Percentiles rank a stretch among this genome's conserved stretches.
These are phyloP conservation scores for Cynaeus angustus DNA, from an alignment of 2,888 invertebrate genomes.

Conservation along the genomic window DNA sequence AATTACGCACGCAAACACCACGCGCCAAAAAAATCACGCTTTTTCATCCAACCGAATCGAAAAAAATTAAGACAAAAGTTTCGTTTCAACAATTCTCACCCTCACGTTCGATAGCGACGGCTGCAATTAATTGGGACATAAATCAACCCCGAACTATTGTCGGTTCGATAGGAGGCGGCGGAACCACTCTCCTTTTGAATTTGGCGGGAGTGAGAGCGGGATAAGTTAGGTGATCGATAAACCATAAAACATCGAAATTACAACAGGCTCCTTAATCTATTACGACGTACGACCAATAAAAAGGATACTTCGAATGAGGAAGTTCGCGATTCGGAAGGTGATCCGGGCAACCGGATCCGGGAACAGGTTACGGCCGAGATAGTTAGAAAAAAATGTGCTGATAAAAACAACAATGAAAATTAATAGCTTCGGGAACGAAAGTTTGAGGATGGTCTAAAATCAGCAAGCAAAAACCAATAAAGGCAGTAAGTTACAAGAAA, in stretches of 20 bases:
- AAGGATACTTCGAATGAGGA: conserved; percentile 14
- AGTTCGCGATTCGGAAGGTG: background rate
- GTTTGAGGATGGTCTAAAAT: conserved; percentile 6
- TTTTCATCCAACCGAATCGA: background rate
- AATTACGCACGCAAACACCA: conserved; percentile 42
- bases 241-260: conserved; percentile 45
- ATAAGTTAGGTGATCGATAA: conserved; percentile 39
- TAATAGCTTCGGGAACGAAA: conserved; percentile 19
- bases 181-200: conserved; percentile 36
- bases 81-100: background rate
- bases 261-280: conserved; percentile 32
- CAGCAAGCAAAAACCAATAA: too few species aligned
- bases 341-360: conserved; percentile 8
- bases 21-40: conserved; percentile 41
- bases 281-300: conserved; percentile 35
- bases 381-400: conserved; percentile 34
- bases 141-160: conserved; percentile 40
- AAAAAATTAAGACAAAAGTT: background rate
- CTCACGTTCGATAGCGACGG: conserved; percentile 13
- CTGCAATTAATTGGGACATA: conserved; percentile 43
- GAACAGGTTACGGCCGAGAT: background rate
- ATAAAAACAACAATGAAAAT: conserved; percentile 36
- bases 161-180: conserved; percentile 31
- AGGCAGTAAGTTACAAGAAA: conserved; percentile 2
- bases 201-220: conserved; percentile 32